Conservation (phyloP, 2,797 vertebrate species). For the Anas flavirostris region DNA sequence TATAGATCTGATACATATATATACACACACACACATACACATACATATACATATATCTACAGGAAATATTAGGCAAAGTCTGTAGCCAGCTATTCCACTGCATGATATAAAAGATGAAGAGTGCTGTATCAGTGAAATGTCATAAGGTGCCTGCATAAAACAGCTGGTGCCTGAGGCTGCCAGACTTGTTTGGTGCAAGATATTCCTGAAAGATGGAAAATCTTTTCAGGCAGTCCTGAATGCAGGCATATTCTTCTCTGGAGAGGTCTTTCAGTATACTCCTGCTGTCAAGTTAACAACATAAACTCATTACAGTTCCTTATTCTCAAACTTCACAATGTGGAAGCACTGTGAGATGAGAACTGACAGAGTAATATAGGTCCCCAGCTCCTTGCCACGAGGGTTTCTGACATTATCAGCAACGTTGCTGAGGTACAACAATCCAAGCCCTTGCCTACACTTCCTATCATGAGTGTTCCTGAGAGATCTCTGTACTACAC, state of each 20-base stretch:
- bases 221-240: neutral
- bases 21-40: neutral
- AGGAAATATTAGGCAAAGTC: neutral
- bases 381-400: neutral
- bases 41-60: neutral
- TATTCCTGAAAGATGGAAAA: neutral
- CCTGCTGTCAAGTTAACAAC: neutral
- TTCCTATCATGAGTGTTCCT: neutral
- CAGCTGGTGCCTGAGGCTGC: neutral
- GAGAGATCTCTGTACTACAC: neutral
- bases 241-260: neutral
- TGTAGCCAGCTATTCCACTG: neutral
- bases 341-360: neutral
- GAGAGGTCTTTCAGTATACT: neutral
- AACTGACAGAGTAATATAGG: neutral
- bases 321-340: neutral
- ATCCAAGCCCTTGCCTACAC: fast-evolving
- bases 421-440: neutral
- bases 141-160: neutral
- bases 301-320: neutral
- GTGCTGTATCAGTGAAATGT: neutral
- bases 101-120: neutral
- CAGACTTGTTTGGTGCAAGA: neutral
- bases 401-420: neutral
- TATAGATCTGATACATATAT: neutral